Evolutionary conservation across 2,888 invertebrate species (phyloP).

Genomic region (Hyles lineata): DNA sequence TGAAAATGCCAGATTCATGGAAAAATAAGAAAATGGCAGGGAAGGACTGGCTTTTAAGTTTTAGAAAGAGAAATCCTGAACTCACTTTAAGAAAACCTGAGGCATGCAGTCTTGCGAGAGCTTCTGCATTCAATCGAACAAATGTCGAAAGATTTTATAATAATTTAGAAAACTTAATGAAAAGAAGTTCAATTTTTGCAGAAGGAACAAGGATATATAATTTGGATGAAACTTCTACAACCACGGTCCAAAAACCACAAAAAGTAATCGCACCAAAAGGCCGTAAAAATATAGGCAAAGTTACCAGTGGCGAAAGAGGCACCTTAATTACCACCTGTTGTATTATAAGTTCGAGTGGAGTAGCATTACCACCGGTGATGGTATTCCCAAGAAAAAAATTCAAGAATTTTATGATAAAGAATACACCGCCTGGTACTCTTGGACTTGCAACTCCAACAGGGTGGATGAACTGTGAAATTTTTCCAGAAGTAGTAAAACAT

Average conservation of each 20-base stretch:
- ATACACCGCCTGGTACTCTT: constrained; percentile 42
- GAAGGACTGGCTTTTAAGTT: background rate
- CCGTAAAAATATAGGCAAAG: background rate
- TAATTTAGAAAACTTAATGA: background rate
- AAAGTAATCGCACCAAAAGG: background rate
- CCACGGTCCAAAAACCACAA: background rate
- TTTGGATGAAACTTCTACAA: background rate
- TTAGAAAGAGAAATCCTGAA: background rate
- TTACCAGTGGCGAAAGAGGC: constrained; percentile 53
- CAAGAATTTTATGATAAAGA: constrained; percentile 3
- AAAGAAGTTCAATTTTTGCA: background rate
- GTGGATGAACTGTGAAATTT: constrained; percentile 51
- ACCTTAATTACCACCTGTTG: constrained; percentile 46
- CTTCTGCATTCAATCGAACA: background rate
- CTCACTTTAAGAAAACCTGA: background rate
- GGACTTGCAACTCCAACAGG: constrained; percentile 51
- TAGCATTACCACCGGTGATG: constrained; percentile 29
- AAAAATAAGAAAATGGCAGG: background rate
- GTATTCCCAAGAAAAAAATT: constrained; percentile 3
- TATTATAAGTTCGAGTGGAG: constrained; percentile 46
- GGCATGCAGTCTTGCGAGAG: constrained; percentile 8
- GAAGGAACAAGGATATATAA: background rate
- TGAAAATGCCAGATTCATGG: constrained; percentile 12
- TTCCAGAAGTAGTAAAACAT: background rate
- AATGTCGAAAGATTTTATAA: background rate